A percentile compares a stretch with the other conserved stretches of the same genome.
Evolutionary conservation across 2,797 vertebrate species (phyloP).

Genomic region (Mormyrops boulengeri): DNA sequence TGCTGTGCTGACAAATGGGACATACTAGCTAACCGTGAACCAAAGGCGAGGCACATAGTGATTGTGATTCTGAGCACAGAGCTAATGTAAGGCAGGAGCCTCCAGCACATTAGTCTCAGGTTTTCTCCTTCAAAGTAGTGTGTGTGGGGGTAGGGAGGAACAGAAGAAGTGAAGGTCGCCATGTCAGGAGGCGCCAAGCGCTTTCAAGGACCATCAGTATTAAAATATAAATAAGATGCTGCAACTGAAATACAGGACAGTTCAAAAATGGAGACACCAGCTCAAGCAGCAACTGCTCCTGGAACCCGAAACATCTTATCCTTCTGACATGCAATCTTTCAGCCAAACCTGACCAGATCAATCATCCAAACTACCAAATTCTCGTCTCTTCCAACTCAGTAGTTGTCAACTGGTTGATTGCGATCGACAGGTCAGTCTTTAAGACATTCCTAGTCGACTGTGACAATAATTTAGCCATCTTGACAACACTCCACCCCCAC

Average conservation of each 20-base stretch:
- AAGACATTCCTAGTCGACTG: not conserved
- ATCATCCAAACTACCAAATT: not conserved
- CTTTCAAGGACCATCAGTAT: not conserved
- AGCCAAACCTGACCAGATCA: not conserved
- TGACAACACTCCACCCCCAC: not conserved
- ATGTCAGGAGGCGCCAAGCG: not conserved
- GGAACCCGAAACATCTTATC: not conserved
- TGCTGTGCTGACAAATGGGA: not conserved
- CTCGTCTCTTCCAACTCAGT: not conserved
- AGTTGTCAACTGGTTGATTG: not conserved
- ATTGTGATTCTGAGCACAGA: not conserved
- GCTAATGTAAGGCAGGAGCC: not conserved
- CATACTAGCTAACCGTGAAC: not conserved
- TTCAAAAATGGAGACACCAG: not conserved
- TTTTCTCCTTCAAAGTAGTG: not conserved
- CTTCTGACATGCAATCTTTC: not conserved
- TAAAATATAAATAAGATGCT: not conserved
- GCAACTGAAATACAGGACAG: not conserved
- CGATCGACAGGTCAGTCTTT: not conserved
- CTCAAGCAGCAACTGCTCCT: not conserved
- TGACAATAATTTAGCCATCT: not conserved
- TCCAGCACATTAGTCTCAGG: not conserved
- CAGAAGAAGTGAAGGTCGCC: not conserved
- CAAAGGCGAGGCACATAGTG: not conserved
- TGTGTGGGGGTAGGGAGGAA: not conserved